A percentile compares a stretch with the other conserved stretches of the same genome.
Conservation (phyloP, 2,888 invertebrate species). For the Patella ulyssiponensis region DNA sequence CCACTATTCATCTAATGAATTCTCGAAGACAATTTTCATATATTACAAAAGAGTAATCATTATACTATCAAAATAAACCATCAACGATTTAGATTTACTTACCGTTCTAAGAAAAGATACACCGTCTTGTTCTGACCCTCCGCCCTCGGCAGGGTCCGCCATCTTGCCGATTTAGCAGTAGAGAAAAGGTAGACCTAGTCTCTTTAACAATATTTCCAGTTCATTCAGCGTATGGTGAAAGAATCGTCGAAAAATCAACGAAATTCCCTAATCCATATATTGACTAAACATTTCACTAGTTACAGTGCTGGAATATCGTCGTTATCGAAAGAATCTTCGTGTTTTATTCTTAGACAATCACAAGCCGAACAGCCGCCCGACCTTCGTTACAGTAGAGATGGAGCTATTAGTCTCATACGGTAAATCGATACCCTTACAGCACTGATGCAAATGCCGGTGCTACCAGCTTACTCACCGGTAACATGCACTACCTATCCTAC, state of each 20-base stretch:
- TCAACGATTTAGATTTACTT: slow-evolving; percentile 73
- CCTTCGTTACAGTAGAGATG: slow-evolving; percentile 7
- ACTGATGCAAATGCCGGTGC: slow-evolving; percentile 3
- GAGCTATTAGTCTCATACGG: slow-evolving; percentile 1
- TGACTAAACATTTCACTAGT: not conserved
- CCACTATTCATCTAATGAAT: no score
- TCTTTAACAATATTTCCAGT: slow-evolving; percentile 15
- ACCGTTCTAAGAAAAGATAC: slow-evolving; percentile 99
- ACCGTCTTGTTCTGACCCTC: slow-evolving; percentile 99
- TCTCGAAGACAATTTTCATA: no score
- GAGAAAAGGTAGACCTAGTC: slow-evolving; percentile 14
- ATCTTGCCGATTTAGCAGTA: slow-evolving; percentile 46
- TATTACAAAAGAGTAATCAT: not conserved
- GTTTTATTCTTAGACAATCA: not conserved
- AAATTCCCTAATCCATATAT: not conserved
- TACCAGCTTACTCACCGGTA: not conserved
- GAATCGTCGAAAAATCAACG: not conserved
- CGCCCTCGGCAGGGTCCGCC: slow-evolving; percentile 74
- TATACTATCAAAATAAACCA: not conserved
- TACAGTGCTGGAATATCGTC: slow-evolving; percentile 2
- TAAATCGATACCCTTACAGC: slow-evolving; percentile 5
- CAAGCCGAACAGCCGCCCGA: not conserved
- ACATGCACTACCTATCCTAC: not conserved
- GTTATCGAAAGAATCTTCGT: not conserved
- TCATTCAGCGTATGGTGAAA: not conserved